A percentile compares a stretch with the other conserved stretches of the same genome.
These are phyloP conservation scores for Suillia variegata DNA, from an alignment of 2,888 invertebrate genomes.

Conservation along the genomic window DNA sequence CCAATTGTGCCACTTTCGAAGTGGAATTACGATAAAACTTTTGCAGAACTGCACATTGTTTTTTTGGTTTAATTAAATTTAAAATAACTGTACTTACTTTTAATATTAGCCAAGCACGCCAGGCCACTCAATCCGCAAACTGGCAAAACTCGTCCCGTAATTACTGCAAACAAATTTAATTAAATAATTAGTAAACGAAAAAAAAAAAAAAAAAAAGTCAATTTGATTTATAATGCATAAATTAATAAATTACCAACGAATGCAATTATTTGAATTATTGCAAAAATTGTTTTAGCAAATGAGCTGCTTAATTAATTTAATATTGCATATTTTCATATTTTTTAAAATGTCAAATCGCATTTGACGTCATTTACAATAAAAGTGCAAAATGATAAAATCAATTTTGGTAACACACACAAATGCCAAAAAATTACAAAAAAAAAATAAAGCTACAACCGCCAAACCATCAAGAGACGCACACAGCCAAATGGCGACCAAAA, in stretches of 20 bases:
- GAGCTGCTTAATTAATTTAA: too few species aligned
- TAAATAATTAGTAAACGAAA: background rate
- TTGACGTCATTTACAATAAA: background rate
- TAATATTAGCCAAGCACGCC: constrained; percentile 67
- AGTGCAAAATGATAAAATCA: background rate
- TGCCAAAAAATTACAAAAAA: background rate
- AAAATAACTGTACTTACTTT: constrained; percentile 65
- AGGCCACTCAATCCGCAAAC: constrained; percentile 69
- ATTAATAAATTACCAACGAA: too few species aligned
- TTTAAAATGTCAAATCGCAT: too few species aligned
- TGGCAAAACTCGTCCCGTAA: constrained; percentile 51
- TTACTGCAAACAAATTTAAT: constrained; percentile 39
- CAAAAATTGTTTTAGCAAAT: too few species aligned
- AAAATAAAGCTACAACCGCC: background rate
- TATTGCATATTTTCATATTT: too few species aligned
- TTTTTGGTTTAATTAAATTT: too few species aligned
- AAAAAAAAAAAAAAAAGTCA: background rate
- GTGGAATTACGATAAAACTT: too few species aligned
- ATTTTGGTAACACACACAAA: background rate
- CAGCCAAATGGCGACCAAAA: background rate
- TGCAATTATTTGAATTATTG: too few species aligned
- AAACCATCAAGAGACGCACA: background rate
- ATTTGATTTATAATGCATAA: too few species aligned
- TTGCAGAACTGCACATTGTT: too few species aligned
- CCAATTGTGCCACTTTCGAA: background rate